Base-by-base conservation (phyloP, 53 echinoderm and acorn worm species). In the Actinopyga echinites region DNA sequence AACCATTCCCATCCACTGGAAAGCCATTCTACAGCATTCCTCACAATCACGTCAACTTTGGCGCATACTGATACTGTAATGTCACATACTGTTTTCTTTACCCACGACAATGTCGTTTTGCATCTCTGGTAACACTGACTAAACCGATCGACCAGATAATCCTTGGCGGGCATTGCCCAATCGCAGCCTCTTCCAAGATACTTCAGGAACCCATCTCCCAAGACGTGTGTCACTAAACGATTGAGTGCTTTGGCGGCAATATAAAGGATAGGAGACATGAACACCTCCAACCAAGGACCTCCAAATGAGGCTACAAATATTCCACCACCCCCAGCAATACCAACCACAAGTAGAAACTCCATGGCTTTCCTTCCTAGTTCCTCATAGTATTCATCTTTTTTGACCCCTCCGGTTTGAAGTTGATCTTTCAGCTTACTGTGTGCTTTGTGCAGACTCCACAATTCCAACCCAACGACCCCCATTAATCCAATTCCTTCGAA, bases 251-350 rank as follows among this genome's bases (percentile, higher is more conserved):
- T 68, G 31, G 68, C 68, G 8, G 8, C 68, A 19, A 68, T 68
- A 12, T 34, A 17, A 22, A 68, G 68, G 15, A 68, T 6, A 10
- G 40, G 68, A 8, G 31, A n/a, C n/a, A 68, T 7, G 40, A 68
- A n/a, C 34, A 68, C 37, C 22, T 68, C 68, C 21, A 20, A 7
- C 68, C 11, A 20, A 37, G 68, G 68, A 38, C 20, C 34, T 20
- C 22, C 34, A 38, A 34, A 9, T 34, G 68, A 34, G 4, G 31
- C 68, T 22, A 68, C 35, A 23, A 68, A 7, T 1, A 68, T 29
- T 9, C 68, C 68, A 36, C 68, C 68, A 7, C 68, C 68, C 33
- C 68, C 68, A 68, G 68, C 68, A 38, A 68, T 38, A 22, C n/a
- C 68, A 38, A 31, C 34, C 8, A 68, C 68, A 20, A 37, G 40